These are phyloP conservation scores for Formicarius rufipectus DNA, from an alignment of 2,113 vertebrate species.

Conservation along the genomic window DNA sequence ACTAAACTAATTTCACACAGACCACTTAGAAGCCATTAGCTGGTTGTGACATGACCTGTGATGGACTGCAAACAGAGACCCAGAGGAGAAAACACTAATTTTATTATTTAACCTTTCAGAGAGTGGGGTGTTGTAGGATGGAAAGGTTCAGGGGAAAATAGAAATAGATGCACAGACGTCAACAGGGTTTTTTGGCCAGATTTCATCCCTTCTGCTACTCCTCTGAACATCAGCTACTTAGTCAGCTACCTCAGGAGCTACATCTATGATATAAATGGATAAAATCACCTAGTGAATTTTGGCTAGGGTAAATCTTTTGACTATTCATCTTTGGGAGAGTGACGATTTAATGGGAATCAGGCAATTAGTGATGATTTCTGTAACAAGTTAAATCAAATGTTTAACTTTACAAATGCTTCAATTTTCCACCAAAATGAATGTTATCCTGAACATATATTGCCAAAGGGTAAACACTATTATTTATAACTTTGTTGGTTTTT, in stretches of 20 bases:
- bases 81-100: neutral
- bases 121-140: neutral
- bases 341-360: neutral
- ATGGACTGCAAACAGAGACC: neutral
- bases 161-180: neutral
- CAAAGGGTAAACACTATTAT: neutral
- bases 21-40: constrained; percentile 27
- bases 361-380: neutral
- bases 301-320: neutral
- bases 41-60: neutral
- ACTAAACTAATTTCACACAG: constrained; percentile 15
- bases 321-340: neutral
- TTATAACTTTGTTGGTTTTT: neutral
- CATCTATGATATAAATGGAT: neutral
- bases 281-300: neutral
- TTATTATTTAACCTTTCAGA: neutral
- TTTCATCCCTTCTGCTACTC: neutral
- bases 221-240: neutral
- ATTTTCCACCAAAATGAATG: neutral
- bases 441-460: neutral
- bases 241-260: neutral
- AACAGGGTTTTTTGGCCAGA: accelerated
- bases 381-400: neutral
- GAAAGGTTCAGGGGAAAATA: neutral
- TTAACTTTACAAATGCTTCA: neutral